Evolutionary conservation across 1,140 invertebrate species (phyloP), one percentile per base, ranked within the genome.

Genomic region (Coptotermes formosanus): DNA sequence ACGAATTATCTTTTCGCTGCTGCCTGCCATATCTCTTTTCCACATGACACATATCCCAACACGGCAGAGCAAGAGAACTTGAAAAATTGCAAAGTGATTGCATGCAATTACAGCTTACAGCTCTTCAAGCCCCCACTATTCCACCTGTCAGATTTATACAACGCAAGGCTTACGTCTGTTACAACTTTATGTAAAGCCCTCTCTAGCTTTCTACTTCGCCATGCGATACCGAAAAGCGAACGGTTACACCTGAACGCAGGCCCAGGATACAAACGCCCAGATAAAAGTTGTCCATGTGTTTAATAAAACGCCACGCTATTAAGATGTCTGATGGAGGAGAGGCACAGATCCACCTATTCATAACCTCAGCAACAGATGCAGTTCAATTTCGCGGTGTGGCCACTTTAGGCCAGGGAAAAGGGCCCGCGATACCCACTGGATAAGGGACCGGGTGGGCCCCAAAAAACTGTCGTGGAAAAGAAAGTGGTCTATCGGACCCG

Each of bases 1-100:
- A 11, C 25, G 11, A 75, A 30, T 64, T 64, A 64, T n/a, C 59
- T 19, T 1, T 23, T 8, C 6, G 59, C 12, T 48, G 9, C 9
- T 16, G 9, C 52, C 52, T 21, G 52, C 64, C n/a, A 14, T 30
- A 1, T 75, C 64, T n/a, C 64, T 75, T 75, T 25, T 75, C 64
- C n/a, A 8, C 9, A 25, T 75, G 64, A 75, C 64, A 75, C 8
- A 75, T 75, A n/a, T 75, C 64, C 64, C n/a, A 30, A 14, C 64
- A 75, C 64, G 14, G 25, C 52, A 16, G 52, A 55, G n/a, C 64
- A 25, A 30, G 64, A 75, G 64, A 75, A 75, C 64, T 75, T 30
- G 64, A 75, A 75, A 75, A 75, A 75, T 75, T 75, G 64, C 64
- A 75, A 75, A 75, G 64, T 75, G 64, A 75, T 75, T 75, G 64